A percentile compares a stretch with the other conserved stretches of the same genome.
Conservation (phyloP, 2,888 invertebrate genomes). For the Tetragnatha montana region DNA sequence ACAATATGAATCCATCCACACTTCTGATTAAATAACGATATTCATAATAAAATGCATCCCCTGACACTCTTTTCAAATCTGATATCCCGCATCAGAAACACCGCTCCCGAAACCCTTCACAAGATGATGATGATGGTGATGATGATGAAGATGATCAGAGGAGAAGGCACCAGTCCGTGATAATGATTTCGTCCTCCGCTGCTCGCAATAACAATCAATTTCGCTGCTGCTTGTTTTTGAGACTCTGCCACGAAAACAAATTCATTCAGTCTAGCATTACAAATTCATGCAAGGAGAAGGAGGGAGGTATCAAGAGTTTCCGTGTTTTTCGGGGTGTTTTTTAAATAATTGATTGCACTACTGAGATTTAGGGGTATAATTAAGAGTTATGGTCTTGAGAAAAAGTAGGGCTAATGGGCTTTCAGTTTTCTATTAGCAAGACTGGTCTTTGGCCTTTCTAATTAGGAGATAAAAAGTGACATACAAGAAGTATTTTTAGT, state of each 20-base stretch:
- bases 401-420: not conserved
- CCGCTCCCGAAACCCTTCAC: not conserved
- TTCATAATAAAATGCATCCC: too few species aligned
- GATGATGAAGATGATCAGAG: conserved; percentile 6
- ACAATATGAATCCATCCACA: too few species aligned
- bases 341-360: conserved; percentile 4
- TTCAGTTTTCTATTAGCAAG: not conserved
- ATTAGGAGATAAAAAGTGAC: too few species aligned
- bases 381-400: conserved; percentile 7
- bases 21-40: too few species aligned
- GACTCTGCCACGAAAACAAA: conserved; percentile 37
- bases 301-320: conserved; percentile 4
- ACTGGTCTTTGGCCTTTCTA: not conserved
- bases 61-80: too few species aligned
- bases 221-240: conserved; percentile 10
- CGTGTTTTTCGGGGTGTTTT: not conserved
- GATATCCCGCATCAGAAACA: too few species aligned
- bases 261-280: conserved; percentile 17
- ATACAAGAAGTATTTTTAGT: too few species aligned
- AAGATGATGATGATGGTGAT: conserved; percentile 29
- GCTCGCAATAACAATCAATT: conserved; percentile 56
- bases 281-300: not conserved
- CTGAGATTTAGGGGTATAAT: conserved; percentile 16
- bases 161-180: conserved; percentile 11
- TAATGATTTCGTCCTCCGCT: conserved; percentile 29